Evolutionary conservation across 1,140 invertebrate species (phyloP), one percentile per base, ranked within the genome.

Genomic region (Drosophila seguyi): DNA sequence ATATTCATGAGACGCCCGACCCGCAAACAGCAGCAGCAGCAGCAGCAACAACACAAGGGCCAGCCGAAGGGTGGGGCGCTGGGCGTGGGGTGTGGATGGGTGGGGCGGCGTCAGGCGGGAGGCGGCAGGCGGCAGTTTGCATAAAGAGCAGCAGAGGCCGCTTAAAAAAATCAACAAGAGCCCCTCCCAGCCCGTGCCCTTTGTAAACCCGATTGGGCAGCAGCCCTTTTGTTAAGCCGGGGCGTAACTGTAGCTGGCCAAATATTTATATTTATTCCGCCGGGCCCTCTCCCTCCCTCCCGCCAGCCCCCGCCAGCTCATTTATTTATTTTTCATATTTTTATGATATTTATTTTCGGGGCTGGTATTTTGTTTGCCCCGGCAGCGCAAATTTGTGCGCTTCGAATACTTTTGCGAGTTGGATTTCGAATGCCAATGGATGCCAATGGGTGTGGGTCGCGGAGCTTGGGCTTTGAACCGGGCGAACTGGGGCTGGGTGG

Each of bases 261-360:
- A 87, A 87, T 87, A 87, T 87, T 87, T 88, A 80, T 87, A 79
- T 69, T 77, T 77, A 67, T 77, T 68, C 72, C 47, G 39, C 29
- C 25, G 50, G 11, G n/a, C 16, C 29, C 22, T 13, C 10, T 7
- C 7, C 22, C 22, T 0, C 14, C 45, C 22, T 1, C 14, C 38
- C 0, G 20, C 25, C 20, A 25, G 3, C n/a, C 25, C 25, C 25
- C 18, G 8, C 22, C 41, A 34, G 48, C 77, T 86, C 71, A 86
- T 83, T 83, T 87, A 88, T 87, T 87, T 88, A 88, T 88, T 88
- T 76, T 87, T 88, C 75, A 63, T 76, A 84, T 80, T 87, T 87
- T 88, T 84, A 83, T 87, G 63, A 84, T 87, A 83, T 87, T 88
- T 87, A 77, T 80, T 77, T 84, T 72, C 25, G 39, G 47, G 80